Conservation (phyloP, 2,113 vertebrate species). For the Lanius collurio region DNA sequence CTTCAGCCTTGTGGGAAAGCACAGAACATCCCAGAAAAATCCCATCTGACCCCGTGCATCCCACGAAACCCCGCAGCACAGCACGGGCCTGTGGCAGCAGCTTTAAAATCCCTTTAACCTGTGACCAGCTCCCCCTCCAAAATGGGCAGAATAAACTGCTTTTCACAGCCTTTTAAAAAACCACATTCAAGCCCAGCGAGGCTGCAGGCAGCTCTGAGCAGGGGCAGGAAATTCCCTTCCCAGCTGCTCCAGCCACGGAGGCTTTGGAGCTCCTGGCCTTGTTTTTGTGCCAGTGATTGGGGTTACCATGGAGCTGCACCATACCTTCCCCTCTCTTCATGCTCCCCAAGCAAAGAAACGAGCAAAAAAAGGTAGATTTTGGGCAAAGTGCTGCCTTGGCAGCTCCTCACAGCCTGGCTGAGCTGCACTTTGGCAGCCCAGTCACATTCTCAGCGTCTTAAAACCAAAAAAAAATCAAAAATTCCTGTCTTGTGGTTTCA, state of each 20-base stretch:
- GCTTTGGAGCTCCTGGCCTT: not conserved
- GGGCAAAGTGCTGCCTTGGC: not conserved
- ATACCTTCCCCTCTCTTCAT: not conserved
- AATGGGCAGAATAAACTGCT: not conserved
- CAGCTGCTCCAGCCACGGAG: not conserved
- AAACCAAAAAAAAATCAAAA: not conserved
- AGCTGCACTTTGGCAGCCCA: not conserved
- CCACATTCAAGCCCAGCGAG: not conserved
- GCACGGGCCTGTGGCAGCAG: not conserved
- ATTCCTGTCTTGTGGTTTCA: not conserved
- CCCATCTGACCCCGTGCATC: rapidly evolving
- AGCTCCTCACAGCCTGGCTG: not conserved
- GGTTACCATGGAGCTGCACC: not conserved
- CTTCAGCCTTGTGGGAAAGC: not conserved
- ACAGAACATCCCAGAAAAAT: not conserved
- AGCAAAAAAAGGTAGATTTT: not conserved
- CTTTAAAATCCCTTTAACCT: not conserved
- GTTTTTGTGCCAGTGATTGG: not conserved
- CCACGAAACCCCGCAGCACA: not conserved
- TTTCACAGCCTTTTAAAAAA: not conserved
- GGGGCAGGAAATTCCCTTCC: not conserved
- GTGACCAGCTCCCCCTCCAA: rapidly evolving
- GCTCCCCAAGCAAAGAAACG: not conserved
- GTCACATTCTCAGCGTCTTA: not conserved
- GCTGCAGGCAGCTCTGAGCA: not conserved